phyloP scores from a whole-genome alignment of 2,113 vertebrate genomes.

The Bettongia penicillata region DNA sequence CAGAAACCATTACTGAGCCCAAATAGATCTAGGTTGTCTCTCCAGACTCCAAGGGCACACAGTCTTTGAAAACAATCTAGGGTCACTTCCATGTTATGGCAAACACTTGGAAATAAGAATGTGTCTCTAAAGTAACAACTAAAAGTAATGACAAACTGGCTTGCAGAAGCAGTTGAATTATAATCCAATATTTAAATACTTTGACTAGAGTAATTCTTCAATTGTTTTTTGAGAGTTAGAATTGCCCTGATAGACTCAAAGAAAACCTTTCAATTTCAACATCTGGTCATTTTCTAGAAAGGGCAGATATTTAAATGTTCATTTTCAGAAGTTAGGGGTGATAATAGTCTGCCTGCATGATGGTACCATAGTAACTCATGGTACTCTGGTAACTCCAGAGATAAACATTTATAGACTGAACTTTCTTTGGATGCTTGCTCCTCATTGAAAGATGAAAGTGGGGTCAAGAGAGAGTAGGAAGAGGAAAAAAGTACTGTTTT shows the following conservation, averaged over 20 bases:
- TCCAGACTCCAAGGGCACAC: neutral
- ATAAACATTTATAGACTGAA: neutral
- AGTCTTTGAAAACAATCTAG: neutral
- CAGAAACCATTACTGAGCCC: no score
- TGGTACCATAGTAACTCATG: neutral
- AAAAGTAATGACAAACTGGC: neutral
- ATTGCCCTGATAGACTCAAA: neutral
- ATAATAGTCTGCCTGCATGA: neutral
- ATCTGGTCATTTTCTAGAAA: conserved; percentile 17
- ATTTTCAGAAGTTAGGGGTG: conserved; percentile 10
- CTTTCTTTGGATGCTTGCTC: neutral
- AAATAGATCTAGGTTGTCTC: no score
- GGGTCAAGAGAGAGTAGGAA: neutral
- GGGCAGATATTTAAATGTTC: neutral
- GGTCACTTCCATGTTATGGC: neutral
- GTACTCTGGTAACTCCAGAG: conserved; percentile 7
- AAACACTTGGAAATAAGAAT: neutral
- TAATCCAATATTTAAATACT: neutral
- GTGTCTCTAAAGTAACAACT: neutral
- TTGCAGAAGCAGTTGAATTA: neutral
- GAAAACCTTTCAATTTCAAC: neutral
- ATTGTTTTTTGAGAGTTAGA: neutral
- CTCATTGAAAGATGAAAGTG: neutral
- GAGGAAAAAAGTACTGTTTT: conserved; percentile 7
- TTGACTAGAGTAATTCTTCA: conserved; percentile 27